phyloP scores from a whole-genome alignment of 2,113 vertebrate species.

The Speoplatyrhinus poulsoni region DNA sequence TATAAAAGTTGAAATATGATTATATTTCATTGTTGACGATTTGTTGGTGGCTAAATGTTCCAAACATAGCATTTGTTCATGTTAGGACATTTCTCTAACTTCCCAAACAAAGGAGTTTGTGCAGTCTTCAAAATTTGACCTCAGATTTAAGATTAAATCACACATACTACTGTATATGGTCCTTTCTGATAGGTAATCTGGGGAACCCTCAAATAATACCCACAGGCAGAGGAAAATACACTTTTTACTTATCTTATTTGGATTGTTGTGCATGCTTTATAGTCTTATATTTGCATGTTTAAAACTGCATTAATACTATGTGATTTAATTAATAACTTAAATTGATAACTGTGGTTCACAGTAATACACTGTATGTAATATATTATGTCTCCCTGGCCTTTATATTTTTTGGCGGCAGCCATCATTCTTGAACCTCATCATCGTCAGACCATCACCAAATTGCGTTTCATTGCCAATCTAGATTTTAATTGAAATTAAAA shows the following conservation, averaged over 20 bases:
- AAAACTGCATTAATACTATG: too few relatives aligned
- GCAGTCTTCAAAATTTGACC: conserved; percentile 61
- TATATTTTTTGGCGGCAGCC: too few relatives aligned
- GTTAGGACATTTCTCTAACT: conserved; percentile 23
- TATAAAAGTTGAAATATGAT: not conserved
- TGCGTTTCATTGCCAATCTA: conserved; percentile 53
- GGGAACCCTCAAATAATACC: conserved; percentile 55
- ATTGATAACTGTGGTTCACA: too few relatives aligned
- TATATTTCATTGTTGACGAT: not conserved
- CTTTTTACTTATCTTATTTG: conserved; percentile 15
- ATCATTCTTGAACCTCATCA: conserved; percentile 5
- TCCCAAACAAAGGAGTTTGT: conserved; percentile 61
- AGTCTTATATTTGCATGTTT: too few relatives aligned
- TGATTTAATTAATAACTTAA: too few relatives aligned
- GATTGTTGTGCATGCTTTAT: too few relatives aligned
- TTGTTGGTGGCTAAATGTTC: not conserved
- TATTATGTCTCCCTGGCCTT: too few relatives aligned
- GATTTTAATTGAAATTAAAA: conserved; percentile 53
- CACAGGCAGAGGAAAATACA: conserved; percentile 43
- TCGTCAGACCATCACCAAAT: conserved; percentile 8
- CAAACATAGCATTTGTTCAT: not conserved
- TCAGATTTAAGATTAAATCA: conserved; percentile 55
- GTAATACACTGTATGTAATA: too few relatives aligned
- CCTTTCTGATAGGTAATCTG: conserved; percentile 44
- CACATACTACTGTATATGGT: conserved; percentile 24